A percentile compares a stretch with the other conserved stretches of the same genome.
Evolutionary conservation across 2,113 vertebrate genomes (phyloP).

Genomic region (Neomonachus schauinslandi): DNA sequence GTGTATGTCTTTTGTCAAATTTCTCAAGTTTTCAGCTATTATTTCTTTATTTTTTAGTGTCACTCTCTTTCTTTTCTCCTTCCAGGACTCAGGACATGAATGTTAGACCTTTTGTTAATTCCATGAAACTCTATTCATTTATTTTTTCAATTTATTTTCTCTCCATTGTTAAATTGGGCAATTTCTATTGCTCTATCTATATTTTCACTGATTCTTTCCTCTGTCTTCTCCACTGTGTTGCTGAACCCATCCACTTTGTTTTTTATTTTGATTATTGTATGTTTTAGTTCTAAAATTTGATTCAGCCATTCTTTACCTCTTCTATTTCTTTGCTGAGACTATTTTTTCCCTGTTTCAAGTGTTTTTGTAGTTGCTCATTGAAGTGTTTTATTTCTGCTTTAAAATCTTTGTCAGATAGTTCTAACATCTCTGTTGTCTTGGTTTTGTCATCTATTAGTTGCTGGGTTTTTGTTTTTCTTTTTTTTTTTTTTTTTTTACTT

Average conservation of each 20-base stretch:
- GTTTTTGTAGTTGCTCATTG: neutral
- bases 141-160: neutral
- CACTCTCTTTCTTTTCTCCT: conserved; percentile 2
- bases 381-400: conserved; percentile 39
- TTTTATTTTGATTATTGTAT: neutral
- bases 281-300: conserved; percentile 26
- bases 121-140: neutral
- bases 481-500: neutral
- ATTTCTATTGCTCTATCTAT: neutral
- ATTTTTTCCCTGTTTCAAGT: conserved; percentile 5
- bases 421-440: neutral
- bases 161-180: neutral
- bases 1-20: conserved; percentile 23
- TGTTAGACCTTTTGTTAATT: neutral
- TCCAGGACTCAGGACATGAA: neutral
- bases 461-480: neutral
- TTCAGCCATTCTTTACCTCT: neutral
- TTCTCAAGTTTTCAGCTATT: conserved; percentile 22
- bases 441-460: conserved; percentile 13
- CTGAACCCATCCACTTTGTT: neutral
- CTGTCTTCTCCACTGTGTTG: neutral
- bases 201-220: conserved; percentile 6
- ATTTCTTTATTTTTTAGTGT: conserved; percentile 22
- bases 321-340: neutral
- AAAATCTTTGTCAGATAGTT: conserved; percentile 34